Base-by-base conservation (phyloP, 2,888 invertebrate genomes). In the Pollenia angustigena region DNA sequence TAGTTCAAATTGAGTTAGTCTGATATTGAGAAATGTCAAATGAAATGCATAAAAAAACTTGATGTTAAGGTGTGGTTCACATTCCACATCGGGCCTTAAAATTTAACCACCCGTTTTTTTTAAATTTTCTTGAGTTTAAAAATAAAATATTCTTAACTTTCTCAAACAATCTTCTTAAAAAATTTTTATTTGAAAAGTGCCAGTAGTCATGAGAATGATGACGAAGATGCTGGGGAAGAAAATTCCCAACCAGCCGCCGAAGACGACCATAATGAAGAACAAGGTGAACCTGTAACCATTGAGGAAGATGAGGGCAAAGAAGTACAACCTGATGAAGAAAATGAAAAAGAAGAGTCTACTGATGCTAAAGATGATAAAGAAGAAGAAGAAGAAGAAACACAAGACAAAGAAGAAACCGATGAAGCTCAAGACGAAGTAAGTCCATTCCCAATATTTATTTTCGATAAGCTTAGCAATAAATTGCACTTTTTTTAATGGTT, bases 151-250 rank as follows among this genome's bases (percentile, higher is more conserved):
- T 18, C 8, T 56, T 3, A 18, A 18, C 18, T 32, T 46, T 40
- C 32, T 58, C 58, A 16, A 18, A 74, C 0, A 62, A 32, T 32
- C 0, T 32, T 32, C 6, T 32, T 32, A 32, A 6, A 32, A 32
- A 32, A 32, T 6, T 32, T 32, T 6, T 32, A 32, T 32, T 32
- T 32, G 6, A 32, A 32, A 32, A 75, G 71, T 16, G 16, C 48
- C 2, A 92, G 90, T 89, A 90, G 87, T 84, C 90, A 89, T 75
- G 91, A 90, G 56, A 90, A 91, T n/a, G 91, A 91, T 46, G 75
- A 85, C 40, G 85, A 69, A 42, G 72, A 60, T 3, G 52, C 60
- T 4, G 66, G 16, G 7, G 66, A 32, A n/a, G 69, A 80, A 64
- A 42, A 54, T 64, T 14, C 48, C 12, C 80, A 82, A 7, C 7